Conservation (phyloP, 2,888 invertebrate species). For the Mesopsocus fuscifrons region DNA sequence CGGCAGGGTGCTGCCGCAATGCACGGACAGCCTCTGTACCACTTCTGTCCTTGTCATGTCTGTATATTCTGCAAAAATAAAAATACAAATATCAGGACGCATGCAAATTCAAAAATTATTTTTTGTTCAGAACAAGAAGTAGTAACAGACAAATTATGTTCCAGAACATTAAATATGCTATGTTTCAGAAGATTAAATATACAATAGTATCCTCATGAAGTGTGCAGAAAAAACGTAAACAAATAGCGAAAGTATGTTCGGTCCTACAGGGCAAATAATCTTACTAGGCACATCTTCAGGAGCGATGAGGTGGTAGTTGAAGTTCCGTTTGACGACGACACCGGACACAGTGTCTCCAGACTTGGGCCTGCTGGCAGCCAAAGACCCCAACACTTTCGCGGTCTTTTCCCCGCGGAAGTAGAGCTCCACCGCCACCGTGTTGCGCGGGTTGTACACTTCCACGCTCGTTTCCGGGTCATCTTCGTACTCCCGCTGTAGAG, state of each 20-base stretch:
- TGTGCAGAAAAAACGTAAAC: no score
- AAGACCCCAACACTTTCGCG: constrained; percentile 89
- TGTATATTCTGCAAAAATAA: constrained; percentile 58
- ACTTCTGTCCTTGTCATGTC: constrained; percentile 88
- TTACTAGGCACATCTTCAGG: constrained; percentile 77
- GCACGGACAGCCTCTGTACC: constrained; percentile 78
- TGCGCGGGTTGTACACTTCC: constrained; percentile 85
- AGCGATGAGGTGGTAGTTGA: constrained; percentile 89
- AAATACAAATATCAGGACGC: constrained; percentile 1
- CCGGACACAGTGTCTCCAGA: constrained; percentile 71
- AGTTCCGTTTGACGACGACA: constrained; percentile 89
- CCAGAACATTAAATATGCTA: constrained; percentile 3
- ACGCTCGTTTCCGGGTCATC: constrained; percentile 64
- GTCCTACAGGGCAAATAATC: no score
- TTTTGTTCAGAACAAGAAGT: no score
- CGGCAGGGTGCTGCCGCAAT: constrained; percentile 56
- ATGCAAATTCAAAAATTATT: background rate
- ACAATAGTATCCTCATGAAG: no score
- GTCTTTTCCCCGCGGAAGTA: constrained; percentile 96
- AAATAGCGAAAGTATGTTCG: no score
- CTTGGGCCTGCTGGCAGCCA: constrained; percentile 67
- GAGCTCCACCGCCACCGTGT: constrained; percentile 81
- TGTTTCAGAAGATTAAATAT: no score
- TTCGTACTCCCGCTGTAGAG: constrained; percentile 83
- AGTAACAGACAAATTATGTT: constrained; percentile 5